Percentiles rank a stretch among this genome's conserved stretches.
Conservation (phyloP, 2,888 invertebrate species). For the Subacronicta megacephala region DNA sequence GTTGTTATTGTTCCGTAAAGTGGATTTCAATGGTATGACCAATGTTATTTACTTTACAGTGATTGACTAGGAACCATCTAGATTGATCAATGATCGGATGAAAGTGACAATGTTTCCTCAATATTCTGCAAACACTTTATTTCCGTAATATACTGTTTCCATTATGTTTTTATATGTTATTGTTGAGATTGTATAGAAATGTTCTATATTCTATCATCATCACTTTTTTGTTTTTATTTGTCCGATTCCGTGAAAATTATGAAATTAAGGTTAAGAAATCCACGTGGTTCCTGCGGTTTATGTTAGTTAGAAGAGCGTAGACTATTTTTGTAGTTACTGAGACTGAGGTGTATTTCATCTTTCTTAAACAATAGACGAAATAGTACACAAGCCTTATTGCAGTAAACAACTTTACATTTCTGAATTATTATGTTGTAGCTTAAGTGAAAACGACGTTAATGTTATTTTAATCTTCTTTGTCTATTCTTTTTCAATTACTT, state of each 20-base stretch:
- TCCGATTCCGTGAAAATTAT: too few species aligned
- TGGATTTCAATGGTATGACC: slow-evolving; percentile 39
- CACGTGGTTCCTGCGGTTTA: too few species aligned
- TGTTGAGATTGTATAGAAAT: slow-evolving; percentile 9
- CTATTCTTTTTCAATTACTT: slow-evolving; percentile 30
- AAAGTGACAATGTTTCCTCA: slow-evolving; percentile 56
- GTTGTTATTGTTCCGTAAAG: slow-evolving; percentile 40
- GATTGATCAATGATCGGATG: slow-evolving; percentile 43
- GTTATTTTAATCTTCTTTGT: slow-evolving; percentile 36
- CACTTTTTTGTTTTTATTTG: slow-evolving; percentile 1
- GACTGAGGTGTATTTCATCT: slow-evolving; percentile 4
- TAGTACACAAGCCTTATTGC: slow-evolving; percentile 2
- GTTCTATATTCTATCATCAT: slow-evolving; percentile 3
- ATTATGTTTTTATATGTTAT: slow-evolving; percentile 38
- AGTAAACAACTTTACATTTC: slow-evolving; percentile 24
- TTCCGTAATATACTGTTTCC: slow-evolving; percentile 54
- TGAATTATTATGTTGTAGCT: slow-evolving; percentile 15
- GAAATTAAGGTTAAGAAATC: too few species aligned
- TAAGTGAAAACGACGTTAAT: slow-evolving; percentile 44
- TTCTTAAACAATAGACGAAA: slow-evolving; percentile 26
- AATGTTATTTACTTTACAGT: slow-evolving; percentile 26
- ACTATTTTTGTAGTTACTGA: slow-evolving; percentile 9
- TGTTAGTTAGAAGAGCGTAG: too few species aligned
- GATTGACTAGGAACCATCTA: slow-evolving; percentile 54
- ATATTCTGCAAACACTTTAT: slow-evolving; percentile 40